A percentile compares a stretch with the other conserved stretches of the same genome.
Conservation (phyloP, 2,113 vertebrate genomes). For the Actinemys pallida region DNA sequence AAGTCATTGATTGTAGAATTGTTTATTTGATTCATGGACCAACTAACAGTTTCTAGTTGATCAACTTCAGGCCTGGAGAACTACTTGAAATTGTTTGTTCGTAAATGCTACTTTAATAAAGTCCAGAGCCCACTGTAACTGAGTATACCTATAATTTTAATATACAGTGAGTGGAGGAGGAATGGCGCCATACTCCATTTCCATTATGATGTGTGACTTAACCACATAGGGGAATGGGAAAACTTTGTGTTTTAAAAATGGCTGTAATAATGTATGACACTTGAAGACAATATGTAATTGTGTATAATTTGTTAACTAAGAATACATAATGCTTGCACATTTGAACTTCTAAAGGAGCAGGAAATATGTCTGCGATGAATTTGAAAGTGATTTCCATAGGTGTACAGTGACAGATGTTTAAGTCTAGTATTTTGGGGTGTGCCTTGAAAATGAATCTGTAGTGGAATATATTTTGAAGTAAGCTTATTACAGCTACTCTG, state of each 20-base stretch:
- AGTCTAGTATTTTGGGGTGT: background rate
- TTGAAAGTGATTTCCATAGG: background rate
- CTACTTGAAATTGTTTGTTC: conserved; percentile 23
- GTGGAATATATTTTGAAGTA: background rate
- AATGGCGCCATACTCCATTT: conserved; percentile 15
- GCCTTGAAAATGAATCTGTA: background rate
- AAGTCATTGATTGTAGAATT: conserved; percentile 23
- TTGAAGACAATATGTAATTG: background rate
- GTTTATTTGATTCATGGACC: conserved; percentile 37
- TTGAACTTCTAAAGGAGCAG: background rate
- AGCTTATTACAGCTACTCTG: background rate
- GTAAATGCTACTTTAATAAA: conserved; percentile 36
- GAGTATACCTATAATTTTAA: conserved; percentile 33
- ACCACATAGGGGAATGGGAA: background rate
- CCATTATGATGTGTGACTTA: conserved; percentile 33
- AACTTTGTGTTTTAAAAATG: background rate
- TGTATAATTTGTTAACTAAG: conserved; percentile 5
- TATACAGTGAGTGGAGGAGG: conserved; percentile 1
- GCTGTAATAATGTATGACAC: background rate
- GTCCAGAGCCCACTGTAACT: background rate
- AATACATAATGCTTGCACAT: background rate
- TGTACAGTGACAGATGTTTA: background rate
- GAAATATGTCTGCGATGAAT: background rate
- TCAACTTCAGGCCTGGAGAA: conserved; percentile 21
- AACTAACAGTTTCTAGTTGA: conserved; percentile 27